Base-by-base conservation (phyloP, 1,140 invertebrate genomes). In the Chironomus striatipennis region DNA sequence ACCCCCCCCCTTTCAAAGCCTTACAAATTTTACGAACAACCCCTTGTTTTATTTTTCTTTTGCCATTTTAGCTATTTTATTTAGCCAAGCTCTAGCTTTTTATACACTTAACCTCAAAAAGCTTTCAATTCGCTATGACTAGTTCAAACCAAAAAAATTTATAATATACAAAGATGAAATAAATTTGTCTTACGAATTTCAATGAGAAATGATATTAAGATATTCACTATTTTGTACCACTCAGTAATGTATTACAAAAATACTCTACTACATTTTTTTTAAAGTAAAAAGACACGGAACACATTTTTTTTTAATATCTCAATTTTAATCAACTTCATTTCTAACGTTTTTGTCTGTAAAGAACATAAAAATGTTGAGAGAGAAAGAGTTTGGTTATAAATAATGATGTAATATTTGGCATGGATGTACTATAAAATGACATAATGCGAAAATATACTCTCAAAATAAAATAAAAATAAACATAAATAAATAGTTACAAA, bases 191-290 rank as follows among this genome's bases (percentile, higher is more conserved):
- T 34, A 34, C 24, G 1, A 34, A 34, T 1, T 34, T 34, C 24
- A 34, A 34, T 34, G 24, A 34, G 24, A 34, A 34, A 34, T 34
- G 24, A 34, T 34, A 34, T 34, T 34, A 34, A 34, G 24, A 34
- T 34, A 34, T 0, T 67, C n/a, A n/a, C 64, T 67, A 20, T 70
- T 70, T 70, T 70, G 65, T 70, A 70, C 65, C 65, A 70, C 65
- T 70, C 65, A 70, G 9, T 18, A 5, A 70, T 6, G 20, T 9
- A 0, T 70, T 34, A 34, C 24, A 34, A 70, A 18, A 70, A 70
- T 18, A 70, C 20, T 70, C 9, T 9, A 70, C n/a, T 20, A 67
- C 18, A 18, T 7, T 18, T 20, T 82, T 76, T 83, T 84, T 74
- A 72, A 34, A 2, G 1, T 34, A 2, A 34, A 57, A 75, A 34